Evolutionary conservation across 2,797 vertebrate genomes (phyloP), one percentile per base, ranked within the genome.

Genomic region (Crenichthys baileyi): DNA sequence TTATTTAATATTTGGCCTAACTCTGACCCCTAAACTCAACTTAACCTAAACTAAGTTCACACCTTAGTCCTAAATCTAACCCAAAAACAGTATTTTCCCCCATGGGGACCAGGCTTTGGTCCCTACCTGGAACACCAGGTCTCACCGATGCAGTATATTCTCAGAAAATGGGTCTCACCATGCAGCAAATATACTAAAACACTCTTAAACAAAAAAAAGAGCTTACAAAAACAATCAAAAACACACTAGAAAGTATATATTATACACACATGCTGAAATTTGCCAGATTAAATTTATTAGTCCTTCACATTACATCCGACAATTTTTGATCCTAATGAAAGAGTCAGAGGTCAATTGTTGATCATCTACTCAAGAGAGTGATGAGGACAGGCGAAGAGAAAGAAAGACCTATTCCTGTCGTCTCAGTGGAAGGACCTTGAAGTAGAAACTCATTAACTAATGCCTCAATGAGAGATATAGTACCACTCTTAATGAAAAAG

Each of bases 381-480:
- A 2, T 55, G 44, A 46, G 6, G 44, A 46, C 6, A 24, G 11
- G 51, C 50, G 20, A 67, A 22, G 20, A 53, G n/a, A 16, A 4
- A 70, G 46, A 72, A 63, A 74, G 72, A 80, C 79, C 79, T 88
- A 84, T 88, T 89, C 72, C 75, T 82, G 86, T 63, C 2, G 85
- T 88, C 87, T 87, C 85, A 3, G 63, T 0, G 84, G 85, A 73
- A 85, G 58, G 29, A 65, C 55, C 83, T 79, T 71, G 76, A 86
- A 88, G 88, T 85, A 84, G 86, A 90, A 90, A 91, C 79, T 91
- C 85, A 92, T 92, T 90, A 92, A 87, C 86, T 77, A 79, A 83
- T 79, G 79, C 79, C 61, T 87, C 78, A 83, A 82, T n/a, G 31
- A 85, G 79, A 86, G 79, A 78, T 18, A 79, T 75, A 70, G 83